A percentile compares a stretch with the other conserved stretches of the same genome.
These are phyloP conservation scores for Gadus macrocephalus DNA, from an alignment of 2,113 vertebrate genomes.

Conservation along the genomic window DNA sequence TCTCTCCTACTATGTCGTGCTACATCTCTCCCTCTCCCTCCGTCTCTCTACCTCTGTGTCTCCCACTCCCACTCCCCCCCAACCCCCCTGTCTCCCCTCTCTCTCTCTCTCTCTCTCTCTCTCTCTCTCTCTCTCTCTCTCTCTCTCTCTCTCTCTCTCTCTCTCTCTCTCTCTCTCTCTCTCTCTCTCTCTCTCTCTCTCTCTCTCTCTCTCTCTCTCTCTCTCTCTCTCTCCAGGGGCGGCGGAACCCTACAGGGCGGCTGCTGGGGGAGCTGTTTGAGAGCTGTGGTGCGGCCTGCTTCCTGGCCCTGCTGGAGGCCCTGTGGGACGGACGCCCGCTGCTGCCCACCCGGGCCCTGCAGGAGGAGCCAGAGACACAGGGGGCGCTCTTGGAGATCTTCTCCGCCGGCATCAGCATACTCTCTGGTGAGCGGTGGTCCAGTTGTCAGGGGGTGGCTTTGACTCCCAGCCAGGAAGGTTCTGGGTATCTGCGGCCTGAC, in stretches of 20 bases:
- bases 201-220: too few relatives aligned
- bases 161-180: too few relatives aligned
- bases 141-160: not conserved
- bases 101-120: not conserved
- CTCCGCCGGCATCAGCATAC: constrained; percentile 81
- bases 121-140: not conserved
- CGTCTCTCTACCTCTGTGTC: not conserved
- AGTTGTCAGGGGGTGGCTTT: too few relatives aligned
- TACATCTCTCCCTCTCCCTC: not conserved
- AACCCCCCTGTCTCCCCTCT: not conserved
- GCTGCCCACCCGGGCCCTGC: constrained; percentile 58
- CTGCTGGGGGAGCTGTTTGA: constrained; percentile 83
- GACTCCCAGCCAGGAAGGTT: too few relatives aligned
- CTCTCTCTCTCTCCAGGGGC: constrained; percentile 69
- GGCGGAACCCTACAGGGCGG: constrained; percentile 74
- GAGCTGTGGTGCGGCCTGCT: constrained; percentile 73
- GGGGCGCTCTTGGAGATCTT: constrained; percentile 83
- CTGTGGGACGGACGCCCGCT: constrained; percentile 73
- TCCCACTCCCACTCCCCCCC: too few relatives aligned
- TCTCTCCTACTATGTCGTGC: not conserved
- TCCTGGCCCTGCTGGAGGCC: constrained; percentile 84
- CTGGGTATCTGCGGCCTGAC: too few relatives aligned
- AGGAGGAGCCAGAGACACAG: constrained; percentile 73
- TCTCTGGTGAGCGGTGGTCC: constrained; percentile 72
- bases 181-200: too few relatives aligned